Percentiles rank a stretch among this genome's conserved stretches.
Conservation (phyloP, 2,113 vertebrate genomes). For the Tonatia bakeri region DNA sequence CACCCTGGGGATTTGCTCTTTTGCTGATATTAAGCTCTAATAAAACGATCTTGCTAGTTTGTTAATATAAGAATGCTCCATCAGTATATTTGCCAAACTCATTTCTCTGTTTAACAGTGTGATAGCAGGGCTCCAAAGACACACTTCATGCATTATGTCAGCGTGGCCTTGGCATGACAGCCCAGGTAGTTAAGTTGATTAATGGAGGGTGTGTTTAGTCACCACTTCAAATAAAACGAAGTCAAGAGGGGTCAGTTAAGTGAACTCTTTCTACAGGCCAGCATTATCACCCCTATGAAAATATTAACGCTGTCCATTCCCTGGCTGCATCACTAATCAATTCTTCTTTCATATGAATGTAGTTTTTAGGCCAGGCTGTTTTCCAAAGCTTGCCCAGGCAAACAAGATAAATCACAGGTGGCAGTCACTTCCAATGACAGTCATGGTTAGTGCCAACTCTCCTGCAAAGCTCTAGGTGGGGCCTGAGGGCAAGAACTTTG, state of each 20-base stretch:
- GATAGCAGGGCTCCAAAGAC: neutral
- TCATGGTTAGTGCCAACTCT: neutral
- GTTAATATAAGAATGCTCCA: neutral
- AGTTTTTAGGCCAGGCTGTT: constrained; percentile 38
- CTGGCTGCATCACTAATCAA: constrained; percentile 33
- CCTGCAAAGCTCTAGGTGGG: neutral
- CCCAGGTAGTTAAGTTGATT: constrained; percentile 59
- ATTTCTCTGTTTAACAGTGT: constrained; percentile 23
- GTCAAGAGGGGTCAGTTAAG: constrained; percentile 42
- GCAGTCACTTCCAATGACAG: neutral
- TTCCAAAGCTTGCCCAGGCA: constrained; percentile 16
- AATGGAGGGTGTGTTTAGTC: constrained; percentile 52
- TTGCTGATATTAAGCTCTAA: neutral
- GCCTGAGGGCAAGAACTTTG: neutral
- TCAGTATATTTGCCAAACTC: constrained; percentile 16
- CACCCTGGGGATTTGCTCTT: neutral
- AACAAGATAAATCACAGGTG: constrained; percentile 33
- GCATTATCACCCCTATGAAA: constrained; percentile 60
- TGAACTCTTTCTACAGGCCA: constrained; percentile 37
- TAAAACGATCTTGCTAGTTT: neutral
- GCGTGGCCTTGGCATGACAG: constrained; percentile 53
- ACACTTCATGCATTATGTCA: neutral
- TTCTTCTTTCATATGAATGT: constrained; percentile 39
- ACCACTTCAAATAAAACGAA: constrained; percentile 42
- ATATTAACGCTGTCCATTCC: constrained; percentile 47